Conservation (phyloP, 92 coral and sea anemone genomes). For the Zoanthus sociatus region DNA sequence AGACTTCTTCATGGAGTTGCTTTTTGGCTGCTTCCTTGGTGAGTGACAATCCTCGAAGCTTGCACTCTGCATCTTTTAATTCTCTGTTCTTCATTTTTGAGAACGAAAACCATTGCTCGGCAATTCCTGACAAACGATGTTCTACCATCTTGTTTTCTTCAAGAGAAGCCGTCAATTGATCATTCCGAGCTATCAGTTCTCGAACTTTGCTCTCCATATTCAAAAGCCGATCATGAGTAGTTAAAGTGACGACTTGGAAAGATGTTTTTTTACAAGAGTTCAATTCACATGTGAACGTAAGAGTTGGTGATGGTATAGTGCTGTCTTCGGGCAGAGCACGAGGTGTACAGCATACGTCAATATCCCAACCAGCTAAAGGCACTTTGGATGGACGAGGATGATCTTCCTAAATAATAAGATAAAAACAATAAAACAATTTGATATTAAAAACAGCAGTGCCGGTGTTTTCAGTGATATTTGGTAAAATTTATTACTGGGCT, state of each 20-base stretch:
- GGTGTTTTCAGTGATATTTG: too few species aligned
- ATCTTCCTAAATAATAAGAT: background rate
- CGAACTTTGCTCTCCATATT: background rate
- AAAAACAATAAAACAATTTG: too few species aligned
- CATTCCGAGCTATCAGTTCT: background rate
- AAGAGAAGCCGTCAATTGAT: background rate
- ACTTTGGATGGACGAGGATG: background rate
- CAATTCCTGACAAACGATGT: background rate
- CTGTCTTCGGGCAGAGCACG: background rate
- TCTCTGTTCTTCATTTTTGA: background rate
- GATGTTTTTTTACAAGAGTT: too few species aligned
- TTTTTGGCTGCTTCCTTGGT: conserved; percentile 1
- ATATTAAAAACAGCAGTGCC: too few species aligned
- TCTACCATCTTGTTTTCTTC: background rate
- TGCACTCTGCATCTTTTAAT: conserved; percentile 25
- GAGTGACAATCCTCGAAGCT: background rate
- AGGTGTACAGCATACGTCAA: conserved; percentile 6
- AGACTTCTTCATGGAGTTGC: background rate
- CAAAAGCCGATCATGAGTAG: background rate
- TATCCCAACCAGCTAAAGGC: conserved; percentile 13
- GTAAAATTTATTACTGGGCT: too few species aligned
- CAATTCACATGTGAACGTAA: too few species aligned
- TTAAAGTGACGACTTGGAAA: background rate
- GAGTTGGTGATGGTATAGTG: too few species aligned
- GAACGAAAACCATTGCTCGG: conserved; percentile 5